These are phyloP conservation scores for Esperia sulphurella DNA, from an alignment of 2,888 invertebrate species.

Conservation along the genomic window DNA sequence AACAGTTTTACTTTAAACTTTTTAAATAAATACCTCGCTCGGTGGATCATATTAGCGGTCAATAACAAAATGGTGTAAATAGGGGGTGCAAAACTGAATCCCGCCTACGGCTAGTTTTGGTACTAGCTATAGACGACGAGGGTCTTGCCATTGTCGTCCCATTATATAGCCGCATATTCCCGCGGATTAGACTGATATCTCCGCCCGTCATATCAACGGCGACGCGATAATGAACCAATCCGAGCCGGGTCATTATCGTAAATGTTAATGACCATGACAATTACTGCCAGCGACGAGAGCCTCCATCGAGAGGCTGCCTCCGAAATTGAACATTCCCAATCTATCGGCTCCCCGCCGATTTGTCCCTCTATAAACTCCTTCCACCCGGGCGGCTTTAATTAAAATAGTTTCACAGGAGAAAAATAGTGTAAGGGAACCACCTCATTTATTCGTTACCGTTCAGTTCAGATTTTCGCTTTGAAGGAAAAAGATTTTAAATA, in stretches of 20 bases:
- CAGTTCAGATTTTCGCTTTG: slow-evolving; percentile 23
- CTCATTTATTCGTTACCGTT: slow-evolving; percentile 39
- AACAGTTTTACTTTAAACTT: too few species aligned
- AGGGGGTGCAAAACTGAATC: too few species aligned
- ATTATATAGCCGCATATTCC: slow-evolving; percentile 20
- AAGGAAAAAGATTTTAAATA: slow-evolving; percentile 19
- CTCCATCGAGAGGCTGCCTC: slow-evolving; percentile 46
- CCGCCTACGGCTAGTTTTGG: too few species aligned
- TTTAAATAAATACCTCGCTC: too few species aligned
- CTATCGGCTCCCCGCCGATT: slow-evolving; percentile 54
- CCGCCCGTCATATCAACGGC: slow-evolving; percentile 44
- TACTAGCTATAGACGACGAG: not conserved
- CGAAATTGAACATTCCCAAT: slow-evolving; percentile 66
- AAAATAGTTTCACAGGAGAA: slow-evolving; percentile 69
- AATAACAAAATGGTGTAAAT: not conserved
- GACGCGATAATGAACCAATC: slow-evolving; percentile 57
- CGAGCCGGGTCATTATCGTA: slow-evolving; percentile 64
- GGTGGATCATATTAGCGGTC: not conserved
- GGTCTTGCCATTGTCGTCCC: slow-evolving; percentile 11
- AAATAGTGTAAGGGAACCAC: slow-evolving; percentile 51
- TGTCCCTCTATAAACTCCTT: slow-evolving; percentile 66
- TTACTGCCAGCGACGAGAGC: slow-evolving; percentile 47
- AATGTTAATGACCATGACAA: slow-evolving; percentile 74
- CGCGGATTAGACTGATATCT: slow-evolving; percentile 47
- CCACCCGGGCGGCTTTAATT: slow-evolving; percentile 62